Conservation (phyloP, 2,888 invertebrate genomes). For the Protula sp. region DNA sequence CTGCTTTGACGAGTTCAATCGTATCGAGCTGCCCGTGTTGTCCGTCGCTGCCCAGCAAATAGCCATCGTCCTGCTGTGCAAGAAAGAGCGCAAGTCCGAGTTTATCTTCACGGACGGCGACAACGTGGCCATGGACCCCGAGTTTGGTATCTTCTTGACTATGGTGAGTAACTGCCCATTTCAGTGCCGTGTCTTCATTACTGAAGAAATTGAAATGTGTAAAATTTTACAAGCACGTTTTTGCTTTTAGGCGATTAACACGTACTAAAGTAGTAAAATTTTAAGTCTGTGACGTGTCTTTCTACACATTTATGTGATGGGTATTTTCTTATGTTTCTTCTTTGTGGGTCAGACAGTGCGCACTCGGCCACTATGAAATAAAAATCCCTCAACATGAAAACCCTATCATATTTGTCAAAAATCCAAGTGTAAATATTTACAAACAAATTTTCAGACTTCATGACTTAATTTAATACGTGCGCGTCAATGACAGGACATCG, state of each 20-base stretch:
- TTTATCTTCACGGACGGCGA: conserved; percentile 95
- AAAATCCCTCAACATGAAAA: too few relatives aligned
- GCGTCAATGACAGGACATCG: too few relatives aligned
- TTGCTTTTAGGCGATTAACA: neutral
- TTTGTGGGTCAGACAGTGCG: too few relatives aligned
- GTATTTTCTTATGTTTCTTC: too few relatives aligned
- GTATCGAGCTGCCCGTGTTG: conserved; percentile 84
- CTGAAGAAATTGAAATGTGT: neutral
- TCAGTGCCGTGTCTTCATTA: neutral
- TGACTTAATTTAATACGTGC: too few relatives aligned
- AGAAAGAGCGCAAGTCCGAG: conserved; percentile 83
- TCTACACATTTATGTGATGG: too few relatives aligned
- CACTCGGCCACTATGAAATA: too few relatives aligned
- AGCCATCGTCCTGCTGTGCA: conserved; percentile 81
- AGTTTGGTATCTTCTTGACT: conserved; percentile 95
- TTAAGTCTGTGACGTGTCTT: too few relatives aligned
- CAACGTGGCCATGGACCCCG: conserved; percentile 84
- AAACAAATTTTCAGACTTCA: too few relatives aligned
- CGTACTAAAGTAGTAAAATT: too few relatives aligned
- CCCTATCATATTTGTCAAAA: too few relatives aligned
- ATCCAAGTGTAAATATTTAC: too few relatives aligned
- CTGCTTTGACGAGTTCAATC: conserved; percentile 95
- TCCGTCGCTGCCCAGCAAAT: conserved; percentile 97
- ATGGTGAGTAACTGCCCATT: conserved; percentile 77
- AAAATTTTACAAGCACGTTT: neutral